Evolutionary conservation across 2,888 invertebrate genomes (phyloP).

Genomic region (Nemurella pictetii): DNA sequence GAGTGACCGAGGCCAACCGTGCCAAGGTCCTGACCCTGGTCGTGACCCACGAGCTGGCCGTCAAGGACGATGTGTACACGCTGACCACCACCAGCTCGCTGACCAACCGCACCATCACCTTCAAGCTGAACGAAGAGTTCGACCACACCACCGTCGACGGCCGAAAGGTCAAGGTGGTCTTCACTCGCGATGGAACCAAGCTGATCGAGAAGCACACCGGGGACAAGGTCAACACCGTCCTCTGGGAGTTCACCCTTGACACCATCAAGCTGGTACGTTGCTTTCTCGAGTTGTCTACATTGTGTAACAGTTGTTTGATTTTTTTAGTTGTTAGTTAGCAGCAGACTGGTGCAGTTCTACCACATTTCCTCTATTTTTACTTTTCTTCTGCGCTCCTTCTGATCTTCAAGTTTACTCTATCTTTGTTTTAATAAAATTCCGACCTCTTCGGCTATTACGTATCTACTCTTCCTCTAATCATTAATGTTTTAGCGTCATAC

Average conservation of each 20-base stretch:
- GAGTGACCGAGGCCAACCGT: neutral
- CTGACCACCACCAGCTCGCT: constrained; percentile 86
- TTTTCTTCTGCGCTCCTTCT: neutral
- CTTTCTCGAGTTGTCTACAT: no score
- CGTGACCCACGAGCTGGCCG: constrained; percentile 62
- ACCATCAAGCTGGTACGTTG: constrained; percentile 71
- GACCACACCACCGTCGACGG: constrained; percentile 91
- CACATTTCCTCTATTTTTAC: no score
- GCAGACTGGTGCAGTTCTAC: no score
- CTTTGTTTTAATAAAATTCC: neutral
- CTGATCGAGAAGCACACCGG: constrained; percentile 78
- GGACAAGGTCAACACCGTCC: constrained; percentile 64
- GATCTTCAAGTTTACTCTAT: neutral
- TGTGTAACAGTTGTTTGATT: no score
- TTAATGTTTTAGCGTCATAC: no score
- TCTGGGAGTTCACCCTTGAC: constrained; percentile 71
- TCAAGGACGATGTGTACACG: constrained; percentile 70
- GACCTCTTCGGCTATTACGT: no score
- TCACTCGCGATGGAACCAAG: constrained; percentile 78
- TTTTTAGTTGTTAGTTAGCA: no score
- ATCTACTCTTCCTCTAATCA: no score
- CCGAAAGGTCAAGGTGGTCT: constrained; percentile 73
- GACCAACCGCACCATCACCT: constrained; percentile 81
- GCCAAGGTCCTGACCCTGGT: neutral
- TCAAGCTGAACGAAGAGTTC: constrained; percentile 84